These are phyloP conservation scores for Mimumesa dahlbomi DNA, from an alignment of 2,888 invertebrate genomes.

Conservation along the genomic window DNA sequence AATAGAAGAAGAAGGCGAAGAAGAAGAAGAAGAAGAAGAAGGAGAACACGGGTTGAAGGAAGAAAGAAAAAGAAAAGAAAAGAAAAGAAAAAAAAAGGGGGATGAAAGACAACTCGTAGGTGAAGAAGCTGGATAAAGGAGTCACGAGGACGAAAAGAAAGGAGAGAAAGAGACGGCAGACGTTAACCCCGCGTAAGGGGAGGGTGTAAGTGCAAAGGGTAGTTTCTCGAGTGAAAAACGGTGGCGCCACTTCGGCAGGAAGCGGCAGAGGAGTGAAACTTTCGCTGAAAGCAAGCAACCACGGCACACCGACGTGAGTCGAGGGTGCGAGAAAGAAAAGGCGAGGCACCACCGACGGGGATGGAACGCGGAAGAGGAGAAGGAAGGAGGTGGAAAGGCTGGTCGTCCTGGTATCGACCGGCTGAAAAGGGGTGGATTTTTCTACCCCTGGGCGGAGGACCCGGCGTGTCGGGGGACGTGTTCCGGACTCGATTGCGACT, in stretches of 20 bases:
- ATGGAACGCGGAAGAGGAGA: constrained; percentile 61
- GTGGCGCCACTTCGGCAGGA: constrained; percentile 77
- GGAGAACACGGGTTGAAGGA: neutral
- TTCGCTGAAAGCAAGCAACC: constrained; percentile 43
- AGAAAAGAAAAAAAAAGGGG: neutral
- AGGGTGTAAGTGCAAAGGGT: constrained; percentile 53
- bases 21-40: too few relatives aligned
- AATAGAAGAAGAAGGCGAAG: too few relatives aligned
- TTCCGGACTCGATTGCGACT: constrained; percentile 60
- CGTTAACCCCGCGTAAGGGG: constrained; percentile 14
- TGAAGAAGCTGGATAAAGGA: neutral
- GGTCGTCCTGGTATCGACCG: constrained; percentile 78
- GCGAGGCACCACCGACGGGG: constrained; percentile 62
- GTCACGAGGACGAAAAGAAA: neutral
- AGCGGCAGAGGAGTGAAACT: constrained; percentile 65
- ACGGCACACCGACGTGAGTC: constrained; percentile 23
- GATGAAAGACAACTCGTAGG: neutral
- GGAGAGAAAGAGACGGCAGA: neutral
- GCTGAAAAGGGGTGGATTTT: constrained; percentile 78
- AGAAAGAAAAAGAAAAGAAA: too few relatives aligned
- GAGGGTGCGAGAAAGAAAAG: constrained; percentile 66
- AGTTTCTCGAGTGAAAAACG: constrained; percentile 62
- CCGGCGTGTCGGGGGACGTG: constrained; percentile 56
- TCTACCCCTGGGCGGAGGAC: constrained; percentile 69
- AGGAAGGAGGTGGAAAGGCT: constrained; percentile 61